Evolutionary conservation across 2,888 invertebrate genomes (phyloP), one percentile per base, ranked within the genome.

Genomic region (Automeris io): DNA sequence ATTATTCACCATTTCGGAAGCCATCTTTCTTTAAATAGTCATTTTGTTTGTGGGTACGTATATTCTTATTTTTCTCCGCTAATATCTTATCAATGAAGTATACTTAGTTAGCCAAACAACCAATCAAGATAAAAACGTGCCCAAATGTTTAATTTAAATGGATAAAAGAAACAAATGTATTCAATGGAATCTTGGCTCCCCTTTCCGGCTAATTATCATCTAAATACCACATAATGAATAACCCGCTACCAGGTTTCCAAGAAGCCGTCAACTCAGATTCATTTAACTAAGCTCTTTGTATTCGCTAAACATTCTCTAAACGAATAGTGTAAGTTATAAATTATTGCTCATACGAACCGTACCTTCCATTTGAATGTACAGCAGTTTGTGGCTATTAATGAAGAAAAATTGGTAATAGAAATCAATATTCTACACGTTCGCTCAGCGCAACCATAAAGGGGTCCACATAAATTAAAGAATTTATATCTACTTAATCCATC

Each of bases 211-310:
- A 68, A 77, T 78, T 76, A 76, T 65, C 67, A 75, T 71, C 54
- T 70, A 70, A 76, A 77, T 74, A 70, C 54, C 47, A 62, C 49
- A 54, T 71, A 69, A 72, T 67, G 60, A 70, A 48, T 49, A 57
- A 40, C 42, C 41, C 35, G 76, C 75, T 75, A 75, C 77, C 57
- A 72, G 51, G 46, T 56, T 74, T 64, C 64, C 47, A 46, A 57
- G 63, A 74, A 71, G 50, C 51, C 40, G 42, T 52, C 43, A 45
- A 47, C 42, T 52, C 53, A 51, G 60, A 54, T 52, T 56, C 56
- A 56, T 26, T 26, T 29, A 29, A 29, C 29, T 29, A 74, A 68
- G 46, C 45, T 56, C 47, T 61, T 63, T 62, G 56, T 69, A 61
- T 59, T 57, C 61, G 49, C 47, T 47, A 48, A 55, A 51, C 45